Conservation (phyloP, 2,113 vertebrate genomes). For the Columba janthina region DNA sequence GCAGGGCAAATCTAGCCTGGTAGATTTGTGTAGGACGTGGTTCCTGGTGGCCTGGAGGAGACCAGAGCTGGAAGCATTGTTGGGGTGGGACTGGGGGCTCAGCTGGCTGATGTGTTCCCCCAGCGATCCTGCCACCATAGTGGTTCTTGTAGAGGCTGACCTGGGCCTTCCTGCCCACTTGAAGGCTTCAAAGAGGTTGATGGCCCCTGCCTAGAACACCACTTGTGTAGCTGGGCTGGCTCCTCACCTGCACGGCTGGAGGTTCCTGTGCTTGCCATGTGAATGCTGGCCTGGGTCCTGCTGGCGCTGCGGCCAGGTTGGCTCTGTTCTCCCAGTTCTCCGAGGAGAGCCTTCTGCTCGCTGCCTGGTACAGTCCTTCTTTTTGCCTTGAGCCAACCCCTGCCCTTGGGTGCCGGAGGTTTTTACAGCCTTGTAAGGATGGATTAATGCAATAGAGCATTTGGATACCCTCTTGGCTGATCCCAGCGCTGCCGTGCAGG, state of each 20-base stretch:
- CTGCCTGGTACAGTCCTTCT: neutral
- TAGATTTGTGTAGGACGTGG: fast-evolving
- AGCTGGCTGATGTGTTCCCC: neutral
- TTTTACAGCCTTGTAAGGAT: neutral
- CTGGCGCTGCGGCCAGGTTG: neutral
- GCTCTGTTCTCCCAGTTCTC: neutral
- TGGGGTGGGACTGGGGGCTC: neutral
- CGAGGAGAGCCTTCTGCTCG: neutral
- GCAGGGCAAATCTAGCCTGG: neutral
- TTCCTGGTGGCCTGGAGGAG: neutral
- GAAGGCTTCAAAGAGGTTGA: neutral
- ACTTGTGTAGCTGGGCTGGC: neutral
- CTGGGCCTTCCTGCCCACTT: too few species aligned
- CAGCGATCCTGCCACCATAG: fast-evolving
- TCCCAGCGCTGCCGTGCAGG: neutral
- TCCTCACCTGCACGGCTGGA: fast-evolving
- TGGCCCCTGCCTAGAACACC: neutral
- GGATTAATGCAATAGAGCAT: neutral
- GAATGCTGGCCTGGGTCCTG: neutral
- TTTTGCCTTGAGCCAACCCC: neutral
- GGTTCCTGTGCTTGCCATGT: neutral
- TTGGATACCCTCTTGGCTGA: neutral
- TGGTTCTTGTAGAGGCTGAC: neutral
- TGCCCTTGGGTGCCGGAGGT: neutral
- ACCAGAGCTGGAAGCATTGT: neutral